A percentile compares a stretch with the other conserved stretches of the same genome.
Conservation (phyloP, 2,888 invertebrate species). For the Ethmia dodecea region DNA sequence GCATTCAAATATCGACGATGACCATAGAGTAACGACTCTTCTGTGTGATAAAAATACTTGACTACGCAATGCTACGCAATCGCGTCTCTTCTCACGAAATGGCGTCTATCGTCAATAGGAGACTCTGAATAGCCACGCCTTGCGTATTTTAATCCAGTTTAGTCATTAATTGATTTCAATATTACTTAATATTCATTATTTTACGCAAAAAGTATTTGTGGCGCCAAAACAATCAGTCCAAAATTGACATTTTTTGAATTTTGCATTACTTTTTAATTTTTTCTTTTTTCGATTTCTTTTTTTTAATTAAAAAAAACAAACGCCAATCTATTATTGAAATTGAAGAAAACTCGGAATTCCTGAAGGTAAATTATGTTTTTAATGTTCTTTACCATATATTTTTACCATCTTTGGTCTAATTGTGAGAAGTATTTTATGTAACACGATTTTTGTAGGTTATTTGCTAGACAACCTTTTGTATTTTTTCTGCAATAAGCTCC, state of each 20-base stretch:
- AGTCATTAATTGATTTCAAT: not conserved
- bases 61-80: too few species aligned
- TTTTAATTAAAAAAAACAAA: constrained; percentile 66
- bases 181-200: not conserved
- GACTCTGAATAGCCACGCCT: constrained; percentile 21
- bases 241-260: constrained; percentile 34
- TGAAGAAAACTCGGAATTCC: not conserved
- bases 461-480: too few species aligned
- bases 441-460: too few species aligned
- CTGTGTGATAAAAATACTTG: not conserved
- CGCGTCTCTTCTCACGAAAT: constrained; percentile 29
- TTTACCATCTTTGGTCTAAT: too few species aligned
- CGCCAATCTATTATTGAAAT: constrained; percentile 44
- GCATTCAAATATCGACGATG: too few species aligned
- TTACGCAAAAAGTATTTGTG: not conserved
- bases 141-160: constrained; percentile 10
- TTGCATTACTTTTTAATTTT: constrained; percentile 42
- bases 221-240: not conserved
- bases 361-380: not conserved
- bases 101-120: constrained; percentile 28
- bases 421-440: too few species aligned
- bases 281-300: constrained; percentile 43
- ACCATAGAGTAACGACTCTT: too few species aligned
- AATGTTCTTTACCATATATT: not conserved
- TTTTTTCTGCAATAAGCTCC: not conserved